Evolutionary conservation across 2,797 vertebrate species (phyloP), one percentile per base, ranked within the genome.

Genomic region (Natrix natrix): DNA sequence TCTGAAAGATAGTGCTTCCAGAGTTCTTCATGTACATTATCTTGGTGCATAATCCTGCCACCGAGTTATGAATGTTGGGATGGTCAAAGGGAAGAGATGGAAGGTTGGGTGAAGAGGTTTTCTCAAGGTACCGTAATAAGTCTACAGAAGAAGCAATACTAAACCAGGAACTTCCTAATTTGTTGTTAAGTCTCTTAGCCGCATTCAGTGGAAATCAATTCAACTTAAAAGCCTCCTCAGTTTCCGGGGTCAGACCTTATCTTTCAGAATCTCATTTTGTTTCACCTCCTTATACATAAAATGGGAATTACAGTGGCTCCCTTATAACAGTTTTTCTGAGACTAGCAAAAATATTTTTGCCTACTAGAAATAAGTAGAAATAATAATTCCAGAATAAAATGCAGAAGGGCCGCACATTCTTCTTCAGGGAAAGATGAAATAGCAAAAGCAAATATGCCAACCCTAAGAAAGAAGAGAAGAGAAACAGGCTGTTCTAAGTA

Each of bases 351-450:
- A 74, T 22, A 11, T 48, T 22, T 54, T 60, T 52, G 37, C 43
- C 43, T n/a, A 37, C 61, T 69, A 88, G 22, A 74, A 93, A 14
- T 86, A 87, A 87, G n/a, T 69, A 69, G n/a, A 69, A 74, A 74
- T 74, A 74, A 74, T 74, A 74, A 74, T 74, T 37, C 32, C 4
- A 60, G 22, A 59, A 52, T 57, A 74, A 59, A 57, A 74, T 32
- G 54, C 32, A 59, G 24, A 90, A 87, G 28, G 55, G 52, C 37
- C 57, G 4, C 10, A 93, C 32, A 88, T 60, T 28, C 4, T 20
- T 78, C 54, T 93, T 74, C 5, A 0, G 83, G 43, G 32, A 88
- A 88, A 83, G 56, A 88, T 91, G 55, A 93, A 93, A 91, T 91
- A 91, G 56, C 61, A 69, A 83, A 87, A 87, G 52, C 32, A 90